These are phyloP conservation scores for Crotophaga sulcirostris DNA, from an alignment of 2,113 vertebrate genomes.

Conservation along the genomic window DNA sequence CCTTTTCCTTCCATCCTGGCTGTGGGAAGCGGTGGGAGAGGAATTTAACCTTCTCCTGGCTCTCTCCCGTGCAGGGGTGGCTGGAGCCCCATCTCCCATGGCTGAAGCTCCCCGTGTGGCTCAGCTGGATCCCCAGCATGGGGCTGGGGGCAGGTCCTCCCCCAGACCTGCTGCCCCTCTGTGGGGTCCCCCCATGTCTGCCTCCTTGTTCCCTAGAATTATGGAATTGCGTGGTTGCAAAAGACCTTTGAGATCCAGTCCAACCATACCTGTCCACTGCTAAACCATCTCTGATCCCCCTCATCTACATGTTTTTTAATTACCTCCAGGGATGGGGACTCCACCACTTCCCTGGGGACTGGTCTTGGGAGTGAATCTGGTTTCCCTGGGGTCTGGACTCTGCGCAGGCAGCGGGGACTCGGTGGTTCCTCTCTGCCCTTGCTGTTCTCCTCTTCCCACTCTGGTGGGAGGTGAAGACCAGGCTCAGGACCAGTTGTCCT, in stretches of 20 bases:
- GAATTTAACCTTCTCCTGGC: constrained; percentile 46
- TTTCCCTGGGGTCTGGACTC: background rate
- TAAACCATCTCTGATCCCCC: too few relatives aligned
- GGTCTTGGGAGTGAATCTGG: background rate
- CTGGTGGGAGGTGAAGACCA: background rate
- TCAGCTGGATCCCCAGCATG: fast-evolving
- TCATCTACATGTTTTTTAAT: too few relatives aligned
- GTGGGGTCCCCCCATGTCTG: background rate
- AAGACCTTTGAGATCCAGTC: too few relatives aligned
- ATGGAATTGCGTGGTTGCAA: too few relatives aligned
- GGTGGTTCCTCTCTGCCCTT: fast-evolving
- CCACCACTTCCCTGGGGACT: too few relatives aligned
- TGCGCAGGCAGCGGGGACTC: background rate
- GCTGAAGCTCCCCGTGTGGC: fast-evolving
- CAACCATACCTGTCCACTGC: too few relatives aligned
- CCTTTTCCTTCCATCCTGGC: background rate
- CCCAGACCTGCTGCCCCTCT: background rate
- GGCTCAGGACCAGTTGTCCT: fast-evolving
- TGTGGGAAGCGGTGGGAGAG: background rate
- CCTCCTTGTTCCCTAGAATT: background rate
- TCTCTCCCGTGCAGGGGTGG: background rate
- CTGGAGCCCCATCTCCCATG: background rate
- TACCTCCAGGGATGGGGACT: too few relatives aligned
- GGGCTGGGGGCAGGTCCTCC: background rate
- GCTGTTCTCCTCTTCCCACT: background rate